Conservation (phyloP, 2,113 vertebrate genomes). For the Ceyx melanurus region DNA sequence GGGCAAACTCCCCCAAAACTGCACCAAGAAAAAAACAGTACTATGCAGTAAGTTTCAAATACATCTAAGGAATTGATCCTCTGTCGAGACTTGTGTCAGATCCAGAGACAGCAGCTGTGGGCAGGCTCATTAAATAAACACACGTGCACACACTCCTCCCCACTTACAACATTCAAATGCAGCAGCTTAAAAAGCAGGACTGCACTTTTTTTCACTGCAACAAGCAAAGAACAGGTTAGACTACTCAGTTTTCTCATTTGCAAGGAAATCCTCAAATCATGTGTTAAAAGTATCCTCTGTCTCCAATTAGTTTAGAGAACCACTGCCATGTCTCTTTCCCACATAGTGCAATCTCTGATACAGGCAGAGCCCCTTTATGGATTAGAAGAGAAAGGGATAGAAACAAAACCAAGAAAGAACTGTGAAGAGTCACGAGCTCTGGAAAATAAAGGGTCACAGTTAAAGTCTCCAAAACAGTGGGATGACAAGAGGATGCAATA, state of each 20-base stretch:
- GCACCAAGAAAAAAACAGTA: background rate
- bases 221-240: background rate
- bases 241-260: background rate
- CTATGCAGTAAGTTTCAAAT: background rate
- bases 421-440: background rate
- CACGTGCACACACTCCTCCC: fast-evolving
- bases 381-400: background rate
- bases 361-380: background rate
- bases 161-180: background rate
- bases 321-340: background rate
- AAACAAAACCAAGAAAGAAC: background rate
- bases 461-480: background rate
- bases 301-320: background rate
- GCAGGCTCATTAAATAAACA: background rate
- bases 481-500: background rate
- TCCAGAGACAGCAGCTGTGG: background rate
- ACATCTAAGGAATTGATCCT: background rate
- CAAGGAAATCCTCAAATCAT: background rate
- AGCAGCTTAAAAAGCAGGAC: background rate
- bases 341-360: fast-evolving
- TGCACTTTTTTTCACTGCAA: background rate
- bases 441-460: background rate
- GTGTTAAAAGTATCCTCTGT: background rate
- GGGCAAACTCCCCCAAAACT: background rate
- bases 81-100: background rate